phyloP scores from a whole-genome alignment of 2,888 invertebrate species.

The Meiosimyza platycephala region DNA sequence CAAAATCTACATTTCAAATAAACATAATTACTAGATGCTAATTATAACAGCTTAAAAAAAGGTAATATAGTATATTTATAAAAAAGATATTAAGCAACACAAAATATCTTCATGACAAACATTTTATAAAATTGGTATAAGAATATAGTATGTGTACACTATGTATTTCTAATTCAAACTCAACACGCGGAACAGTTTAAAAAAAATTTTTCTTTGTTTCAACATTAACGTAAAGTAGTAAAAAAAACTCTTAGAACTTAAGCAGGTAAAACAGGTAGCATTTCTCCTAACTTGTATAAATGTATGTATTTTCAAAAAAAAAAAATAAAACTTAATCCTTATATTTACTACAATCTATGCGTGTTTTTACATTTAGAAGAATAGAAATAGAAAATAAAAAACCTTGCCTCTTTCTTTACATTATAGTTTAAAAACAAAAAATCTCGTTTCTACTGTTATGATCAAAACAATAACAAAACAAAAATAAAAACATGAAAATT shows the following conservation, averaged over 20 bases:
- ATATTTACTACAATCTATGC: not conserved
- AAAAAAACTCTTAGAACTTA: conserved; percentile 52
- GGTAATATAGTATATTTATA: not conserved
- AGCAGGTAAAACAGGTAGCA: conserved; percentile 67
- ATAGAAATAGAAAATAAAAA: conserved; percentile 11
- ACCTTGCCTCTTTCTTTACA: conserved; percentile 32
- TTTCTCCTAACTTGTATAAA: conserved; percentile 30
- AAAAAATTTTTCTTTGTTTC: conserved; percentile 26
- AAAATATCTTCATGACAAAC: conserved; percentile 9
- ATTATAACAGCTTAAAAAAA: conserved; percentile 5
- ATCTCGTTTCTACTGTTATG: too few species aligned
- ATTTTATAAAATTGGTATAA: conserved; percentile 3
- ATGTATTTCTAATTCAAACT: too few species aligned
- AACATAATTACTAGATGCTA: not conserved
- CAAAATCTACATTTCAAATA: conserved; percentile 6
- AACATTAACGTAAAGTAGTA: conserved; percentile 41
- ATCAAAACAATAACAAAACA: too few species aligned
- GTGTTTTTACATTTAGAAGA: not conserved
- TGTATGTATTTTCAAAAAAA: not conserved
- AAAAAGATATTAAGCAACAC: conserved; percentile 20
- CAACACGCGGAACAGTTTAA: not conserved
- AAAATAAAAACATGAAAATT: conserved; percentile 6
- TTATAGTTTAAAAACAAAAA: conserved; percentile 17
- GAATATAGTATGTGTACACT: too few species aligned
- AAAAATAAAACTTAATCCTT: not conserved